phyloP scores from a whole-genome alignment of 2,888 invertebrate species.

The Heliconius erato region DNA sequence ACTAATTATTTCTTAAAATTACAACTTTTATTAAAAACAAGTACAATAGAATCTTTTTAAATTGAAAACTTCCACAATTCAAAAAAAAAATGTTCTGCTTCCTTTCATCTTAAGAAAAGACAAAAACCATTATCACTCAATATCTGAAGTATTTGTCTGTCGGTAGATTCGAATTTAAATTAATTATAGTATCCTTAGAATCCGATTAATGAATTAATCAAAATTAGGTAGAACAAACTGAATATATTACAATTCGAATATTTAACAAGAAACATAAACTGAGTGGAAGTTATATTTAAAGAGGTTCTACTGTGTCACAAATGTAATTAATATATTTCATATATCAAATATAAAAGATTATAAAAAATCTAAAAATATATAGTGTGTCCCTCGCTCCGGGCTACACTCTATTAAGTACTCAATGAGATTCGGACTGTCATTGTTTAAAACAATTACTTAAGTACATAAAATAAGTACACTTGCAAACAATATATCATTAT shows the following conservation, averaged over 20 bases:
- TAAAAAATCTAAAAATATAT: conserved; percentile 27
- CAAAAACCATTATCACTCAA: too few species aligned
- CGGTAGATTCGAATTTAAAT: background rate
- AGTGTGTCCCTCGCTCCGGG: background rate
- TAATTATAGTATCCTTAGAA: background rate
- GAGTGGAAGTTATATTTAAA: background rate
- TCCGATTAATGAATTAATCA: background rate
- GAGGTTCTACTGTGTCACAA: background rate
- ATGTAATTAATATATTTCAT: background rate
- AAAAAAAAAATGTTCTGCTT: background rate
- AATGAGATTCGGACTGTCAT: conserved; percentile 50
- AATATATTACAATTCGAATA: background rate
- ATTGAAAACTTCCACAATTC: background rate
- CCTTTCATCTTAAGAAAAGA: background rate
- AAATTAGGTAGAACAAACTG: background rate
- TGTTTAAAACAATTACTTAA: conserved; percentile 34
- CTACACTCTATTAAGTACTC: conserved; percentile 46
- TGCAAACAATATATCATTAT: background rate
- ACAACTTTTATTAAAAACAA: conserved; percentile 12
- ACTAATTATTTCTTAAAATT: conserved; percentile 11
- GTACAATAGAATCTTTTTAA: conserved; percentile 6
- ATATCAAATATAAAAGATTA: conserved; percentile 17
- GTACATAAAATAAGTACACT: conserved; percentile 39
- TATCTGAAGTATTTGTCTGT: background rate
- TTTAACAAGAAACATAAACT: background rate